Percentiles rank a stretch among this genome's conserved stretches.
Conservation (phyloP, 2,113 vertebrate species). For the Dromiciops gliroides region DNA sequence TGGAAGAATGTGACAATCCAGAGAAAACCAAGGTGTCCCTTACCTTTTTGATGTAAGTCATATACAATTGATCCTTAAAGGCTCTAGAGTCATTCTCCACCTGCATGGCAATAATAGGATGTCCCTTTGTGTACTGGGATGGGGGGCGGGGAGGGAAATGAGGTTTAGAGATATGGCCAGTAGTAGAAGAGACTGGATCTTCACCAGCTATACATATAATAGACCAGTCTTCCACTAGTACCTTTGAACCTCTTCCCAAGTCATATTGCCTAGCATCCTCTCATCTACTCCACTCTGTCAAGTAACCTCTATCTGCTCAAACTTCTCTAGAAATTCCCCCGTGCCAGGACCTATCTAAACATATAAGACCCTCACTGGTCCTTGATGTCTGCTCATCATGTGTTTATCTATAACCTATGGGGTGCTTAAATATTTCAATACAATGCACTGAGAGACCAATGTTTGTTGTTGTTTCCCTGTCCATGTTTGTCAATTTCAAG, state of each 20-base stretch:
- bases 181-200: background rate
- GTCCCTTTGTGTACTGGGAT: constrained; percentile 89
- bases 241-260: background rate
- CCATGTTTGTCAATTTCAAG: no score
- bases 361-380: background rate
- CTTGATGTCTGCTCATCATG: no score
- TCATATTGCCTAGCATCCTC: background rate
- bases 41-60: constrained; percentile 90
- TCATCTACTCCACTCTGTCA: background rate
- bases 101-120: constrained; percentile 93
- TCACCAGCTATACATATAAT: background rate
- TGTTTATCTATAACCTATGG: no score
- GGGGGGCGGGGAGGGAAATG: constrained; percentile 25
- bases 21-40: constrained; percentile 34
- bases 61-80: constrained; percentile 88
- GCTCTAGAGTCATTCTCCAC: constrained; percentile 95
- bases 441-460: no score
- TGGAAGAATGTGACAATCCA: background rate
- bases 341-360: background rate
- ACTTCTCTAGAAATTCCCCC: background rate
- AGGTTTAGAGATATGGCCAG: background rate
- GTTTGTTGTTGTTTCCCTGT: no score
- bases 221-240: background rate
- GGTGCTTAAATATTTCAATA: no score
- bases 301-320: background rate